Evolutionary conservation across 2,113 vertebrate species (phyloP).

Genomic region (Pimephales promelas): DNA sequence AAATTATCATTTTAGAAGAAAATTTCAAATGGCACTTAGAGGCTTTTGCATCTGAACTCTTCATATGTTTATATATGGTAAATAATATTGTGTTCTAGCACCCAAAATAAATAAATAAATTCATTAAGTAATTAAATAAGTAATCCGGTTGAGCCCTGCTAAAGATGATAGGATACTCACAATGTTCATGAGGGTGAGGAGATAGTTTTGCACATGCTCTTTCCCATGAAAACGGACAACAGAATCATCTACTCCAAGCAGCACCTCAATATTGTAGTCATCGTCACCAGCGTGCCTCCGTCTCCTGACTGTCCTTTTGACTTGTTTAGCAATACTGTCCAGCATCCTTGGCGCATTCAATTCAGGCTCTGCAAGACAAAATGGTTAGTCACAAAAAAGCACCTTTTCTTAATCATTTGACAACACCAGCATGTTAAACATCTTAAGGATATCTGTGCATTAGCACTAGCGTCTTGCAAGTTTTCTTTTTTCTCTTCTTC

Average conservation of each 20-base stretch:
- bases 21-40: no score
- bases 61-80: no score
- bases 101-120: neutral
- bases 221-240: constrained; percentile 97
- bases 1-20: no score
- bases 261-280: constrained; percentile 95
- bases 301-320: constrained; percentile 78
- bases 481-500: neutral
- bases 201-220: constrained; percentile 98
- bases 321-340: constrained; percentile 72
- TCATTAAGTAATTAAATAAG: no score
- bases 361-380: constrained; percentile 71
- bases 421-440: constrained; percentile 17
- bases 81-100: neutral
- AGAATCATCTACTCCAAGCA: constrained; percentile 94
- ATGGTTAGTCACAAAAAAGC: neutral
- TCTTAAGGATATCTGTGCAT: neutral
- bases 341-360: constrained; percentile 69
- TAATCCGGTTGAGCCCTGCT: neutral
- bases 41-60: no score
- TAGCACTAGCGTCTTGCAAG: constrained; percentile 17
- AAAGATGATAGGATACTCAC: constrained; percentile 76
- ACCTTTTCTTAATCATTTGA: neutral
- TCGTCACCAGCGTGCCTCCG: constrained; percentile 82
- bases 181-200: constrained; percentile 98